Evolutionary conservation across 2,888 invertebrate genomes (phyloP).

Genomic region (Eristalis arbustorum): DNA sequence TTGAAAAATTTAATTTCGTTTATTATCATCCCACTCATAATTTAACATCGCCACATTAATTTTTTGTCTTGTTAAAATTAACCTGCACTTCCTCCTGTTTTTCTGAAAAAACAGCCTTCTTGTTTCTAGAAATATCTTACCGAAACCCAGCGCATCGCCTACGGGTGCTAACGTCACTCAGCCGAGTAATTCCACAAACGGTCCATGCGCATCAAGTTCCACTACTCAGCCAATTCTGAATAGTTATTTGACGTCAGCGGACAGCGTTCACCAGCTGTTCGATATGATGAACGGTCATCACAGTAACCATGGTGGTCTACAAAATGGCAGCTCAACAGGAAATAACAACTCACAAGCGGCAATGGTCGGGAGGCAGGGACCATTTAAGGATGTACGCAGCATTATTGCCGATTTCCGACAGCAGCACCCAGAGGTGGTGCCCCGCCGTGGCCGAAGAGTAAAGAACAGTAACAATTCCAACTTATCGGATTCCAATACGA

Average conservation of each 20-base stretch:
- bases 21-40: constrained; percentile 63
- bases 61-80: constrained; percentile 72
- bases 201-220: constrained; percentile 56
- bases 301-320: constrained; percentile 49
- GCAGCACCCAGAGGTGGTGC: constrained; percentile 87
- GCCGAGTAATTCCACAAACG: constrained; percentile 63
- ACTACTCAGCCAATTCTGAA: constrained; percentile 71
- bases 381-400: constrained; percentile 90
- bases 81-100: constrained; percentile 71
- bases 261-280: constrained; percentile 71
- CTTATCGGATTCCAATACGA: constrained; percentile 71
- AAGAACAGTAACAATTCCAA: constrained; percentile 76
- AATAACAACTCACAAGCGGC: constrained; percentile 47
- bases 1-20: constrained; percentile 27
- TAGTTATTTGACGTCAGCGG: constrained; percentile 71
- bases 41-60: constrained; percentile 73
- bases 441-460: constrained; percentile 85
- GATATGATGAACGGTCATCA: constrained; percentile 73
- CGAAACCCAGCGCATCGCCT: constrained; percentile 75
- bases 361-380: constrained; percentile 85
- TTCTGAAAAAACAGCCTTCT: constrained; percentile 74
- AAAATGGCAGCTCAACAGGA: constrained; percentile 76
- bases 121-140: constrained; percentile 79
- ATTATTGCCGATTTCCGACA: constrained; percentile 91
- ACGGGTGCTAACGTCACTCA: constrained; percentile 18